Conservation (phyloP, 2,797 vertebrate species). For the Xyrichtys novacula region DNA sequence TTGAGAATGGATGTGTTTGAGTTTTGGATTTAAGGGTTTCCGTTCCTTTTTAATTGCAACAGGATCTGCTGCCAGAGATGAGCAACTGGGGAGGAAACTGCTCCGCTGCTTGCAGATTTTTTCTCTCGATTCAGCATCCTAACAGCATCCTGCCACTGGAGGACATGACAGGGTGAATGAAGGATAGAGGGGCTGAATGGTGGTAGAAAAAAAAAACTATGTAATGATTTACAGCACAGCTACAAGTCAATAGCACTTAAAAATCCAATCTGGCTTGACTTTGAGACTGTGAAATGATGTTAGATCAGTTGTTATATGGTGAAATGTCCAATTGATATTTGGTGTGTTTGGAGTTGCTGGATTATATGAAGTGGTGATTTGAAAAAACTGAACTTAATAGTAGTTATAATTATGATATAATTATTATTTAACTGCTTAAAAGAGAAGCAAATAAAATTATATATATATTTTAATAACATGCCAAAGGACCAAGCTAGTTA, state of each 20-base stretch:
- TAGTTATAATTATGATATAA: background rate
- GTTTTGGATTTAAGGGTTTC: slow-evolving; percentile 37
- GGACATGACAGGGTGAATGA: slow-evolving; percentile 39
- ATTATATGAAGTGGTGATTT: background rate
- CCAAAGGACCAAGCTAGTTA: no score
- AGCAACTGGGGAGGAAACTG: slow-evolving; percentile 46
- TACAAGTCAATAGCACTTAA: slow-evolving; percentile 32
- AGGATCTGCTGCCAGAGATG: slow-evolving; percentile 48
- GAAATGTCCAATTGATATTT: slow-evolving; percentile 12
- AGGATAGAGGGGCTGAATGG: slow-evolving; percentile 35
- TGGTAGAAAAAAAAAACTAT: background rate
- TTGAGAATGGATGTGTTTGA: slow-evolving; percentile 39
- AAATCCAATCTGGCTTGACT: slow-evolving; percentile 20
- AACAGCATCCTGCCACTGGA: slow-evolving; percentile 39
- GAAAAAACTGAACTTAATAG: background rate
- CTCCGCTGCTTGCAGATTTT: slow-evolving; percentile 50
- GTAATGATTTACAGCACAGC: slow-evolving; percentile 39
- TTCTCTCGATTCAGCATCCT: slow-evolving; percentile 60
- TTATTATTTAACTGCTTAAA: no score
- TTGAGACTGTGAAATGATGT: slow-evolving; percentile 12
- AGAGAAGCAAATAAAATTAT: no score
- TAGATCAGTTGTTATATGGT: background rate
- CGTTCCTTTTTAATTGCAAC: slow-evolving; percentile 41
- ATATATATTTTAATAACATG: no score
- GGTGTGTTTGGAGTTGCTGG: background rate